These are phyloP conservation scores for Grantiella picta DNA, from an alignment of 2,113 vertebrate genomes.

Conservation along the genomic window DNA sequence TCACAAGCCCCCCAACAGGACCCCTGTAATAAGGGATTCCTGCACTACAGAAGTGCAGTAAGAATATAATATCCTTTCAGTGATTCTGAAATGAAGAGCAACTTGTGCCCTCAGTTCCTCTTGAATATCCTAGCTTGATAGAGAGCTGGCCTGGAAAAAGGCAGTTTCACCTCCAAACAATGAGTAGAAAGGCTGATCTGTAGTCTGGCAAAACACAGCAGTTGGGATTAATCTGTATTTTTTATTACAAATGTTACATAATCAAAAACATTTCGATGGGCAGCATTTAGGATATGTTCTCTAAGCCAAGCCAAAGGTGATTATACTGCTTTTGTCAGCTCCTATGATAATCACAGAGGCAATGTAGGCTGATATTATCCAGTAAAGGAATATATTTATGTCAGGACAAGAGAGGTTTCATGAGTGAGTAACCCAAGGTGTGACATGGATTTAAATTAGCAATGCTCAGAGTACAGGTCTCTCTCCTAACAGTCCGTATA, in stretches of 20 bases:
- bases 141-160: neutral
- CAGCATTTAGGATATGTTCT: neutral
- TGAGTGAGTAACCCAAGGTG: neutral
- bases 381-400: neutral
- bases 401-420: neutral
- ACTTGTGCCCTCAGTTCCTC: neutral
- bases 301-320: neutral
- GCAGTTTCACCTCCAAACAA: neutral
- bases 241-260: neutral
- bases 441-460: neutral
- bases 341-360: neutral
- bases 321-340: neutral
- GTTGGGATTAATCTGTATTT: neutral
- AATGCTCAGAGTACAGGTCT: neutral
- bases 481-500: fast-evolving
- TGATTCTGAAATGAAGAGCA: neutral
- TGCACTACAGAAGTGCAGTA: neutral
- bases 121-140: neutral
- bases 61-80: neutral
- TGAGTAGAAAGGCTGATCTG: neutral
- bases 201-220: neutral
- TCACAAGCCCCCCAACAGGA: neutral
- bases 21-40: neutral
- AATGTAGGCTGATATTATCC: neutral
- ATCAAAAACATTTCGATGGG: neutral